phyloP scores from a whole-genome alignment of 37 sponge, comb jelly and placozoan genomes.

The Chondrilla cf. caribensis region DNA sequence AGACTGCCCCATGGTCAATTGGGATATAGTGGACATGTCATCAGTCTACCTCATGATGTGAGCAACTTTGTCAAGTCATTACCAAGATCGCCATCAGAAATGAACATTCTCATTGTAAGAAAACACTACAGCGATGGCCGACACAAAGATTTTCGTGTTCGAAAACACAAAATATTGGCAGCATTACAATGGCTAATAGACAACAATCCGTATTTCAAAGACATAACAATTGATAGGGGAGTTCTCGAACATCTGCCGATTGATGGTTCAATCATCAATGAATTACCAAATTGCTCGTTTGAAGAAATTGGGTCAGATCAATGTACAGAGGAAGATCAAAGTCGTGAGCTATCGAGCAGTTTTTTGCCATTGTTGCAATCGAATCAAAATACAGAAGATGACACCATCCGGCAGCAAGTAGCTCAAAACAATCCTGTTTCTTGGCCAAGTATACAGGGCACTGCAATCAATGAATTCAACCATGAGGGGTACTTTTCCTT shows the following conservation, averaged over 20 bases:
- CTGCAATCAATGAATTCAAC: conserved; percentile 42
- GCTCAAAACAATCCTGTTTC: too few relatives aligned
- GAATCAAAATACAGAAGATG: not conserved
- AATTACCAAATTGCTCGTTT: not conserved
- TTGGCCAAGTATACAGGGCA: conserved; percentile 34
- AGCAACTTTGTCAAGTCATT: conserved; percentile 29
- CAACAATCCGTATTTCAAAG: conserved; percentile 11
- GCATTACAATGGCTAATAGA: conserved; percentile 38
- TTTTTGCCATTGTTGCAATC: conserved; percentile 22
- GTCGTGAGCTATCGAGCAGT: not conserved
- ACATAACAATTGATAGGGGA: not conserved
- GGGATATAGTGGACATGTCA: conserved; percentile 35
- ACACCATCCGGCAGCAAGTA: not conserved
- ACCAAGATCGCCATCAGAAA: conserved; percentile 19
- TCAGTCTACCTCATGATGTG: conserved; percentile 38
- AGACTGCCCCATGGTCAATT: conserved; percentile 15
- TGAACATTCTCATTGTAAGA: conserved; percentile 34
- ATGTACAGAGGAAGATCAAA: too few relatives aligned
- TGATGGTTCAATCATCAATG: conserved; percentile 14
- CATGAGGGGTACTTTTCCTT: conserved; percentile 41
- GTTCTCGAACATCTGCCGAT: conserved; percentile 16
- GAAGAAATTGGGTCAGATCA: not conserved
- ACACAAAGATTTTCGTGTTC: conserved; percentile 42
- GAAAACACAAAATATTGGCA: conserved; percentile 23
- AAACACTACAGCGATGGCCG: not conserved